Percentiles rank a stretch among this genome's conserved stretches.
Conservation (phyloP, 2,113 vertebrate genomes). For the Brachyhypopomus gauderio region DNA sequence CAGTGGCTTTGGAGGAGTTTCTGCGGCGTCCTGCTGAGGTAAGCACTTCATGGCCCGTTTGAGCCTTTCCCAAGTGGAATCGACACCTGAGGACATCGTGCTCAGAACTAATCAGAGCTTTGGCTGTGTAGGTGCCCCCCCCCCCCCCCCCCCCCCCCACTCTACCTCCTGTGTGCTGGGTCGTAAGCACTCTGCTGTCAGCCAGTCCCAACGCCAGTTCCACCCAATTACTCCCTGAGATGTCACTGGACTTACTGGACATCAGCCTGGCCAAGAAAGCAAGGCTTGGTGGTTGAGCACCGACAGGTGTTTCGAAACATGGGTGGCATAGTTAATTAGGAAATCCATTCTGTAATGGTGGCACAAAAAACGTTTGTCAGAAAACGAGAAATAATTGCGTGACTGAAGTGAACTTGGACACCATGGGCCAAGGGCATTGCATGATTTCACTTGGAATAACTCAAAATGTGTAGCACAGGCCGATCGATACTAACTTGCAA, state of each 20-base stretch:
- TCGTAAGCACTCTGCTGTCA: not conserved
- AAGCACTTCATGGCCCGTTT: not conserved
- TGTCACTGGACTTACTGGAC: not conserved
- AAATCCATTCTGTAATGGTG: not conserved
- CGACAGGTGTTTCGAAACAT: not conserved
- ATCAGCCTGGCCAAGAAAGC: not conserved
- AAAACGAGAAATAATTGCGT: too few relatives aligned
- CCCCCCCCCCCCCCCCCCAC: too few relatives aligned
- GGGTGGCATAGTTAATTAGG: not conserved
- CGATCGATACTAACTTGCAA: too few relatives aligned
- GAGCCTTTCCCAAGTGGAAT: constrained; percentile 19
- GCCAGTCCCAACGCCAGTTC: constrained; percentile 9
- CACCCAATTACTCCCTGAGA: constrained; percentile 22
- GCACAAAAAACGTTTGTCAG: too few relatives aligned
- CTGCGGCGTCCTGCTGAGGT: not conserved
- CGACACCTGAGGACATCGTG: constrained; percentile 10
- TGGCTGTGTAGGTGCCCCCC: not conserved
- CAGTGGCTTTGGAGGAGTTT: not conserved
- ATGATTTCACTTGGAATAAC: too few relatives aligned
- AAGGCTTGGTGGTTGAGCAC: not conserved
- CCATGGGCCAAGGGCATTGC: too few relatives aligned
- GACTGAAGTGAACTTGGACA: too few relatives aligned
- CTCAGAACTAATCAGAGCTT: constrained; percentile 35
- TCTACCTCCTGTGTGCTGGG: not conserved
- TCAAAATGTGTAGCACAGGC: too few relatives aligned